Conservation (phyloP, 2,113 vertebrate species). For the Phoxinus phoxinus region DNA sequence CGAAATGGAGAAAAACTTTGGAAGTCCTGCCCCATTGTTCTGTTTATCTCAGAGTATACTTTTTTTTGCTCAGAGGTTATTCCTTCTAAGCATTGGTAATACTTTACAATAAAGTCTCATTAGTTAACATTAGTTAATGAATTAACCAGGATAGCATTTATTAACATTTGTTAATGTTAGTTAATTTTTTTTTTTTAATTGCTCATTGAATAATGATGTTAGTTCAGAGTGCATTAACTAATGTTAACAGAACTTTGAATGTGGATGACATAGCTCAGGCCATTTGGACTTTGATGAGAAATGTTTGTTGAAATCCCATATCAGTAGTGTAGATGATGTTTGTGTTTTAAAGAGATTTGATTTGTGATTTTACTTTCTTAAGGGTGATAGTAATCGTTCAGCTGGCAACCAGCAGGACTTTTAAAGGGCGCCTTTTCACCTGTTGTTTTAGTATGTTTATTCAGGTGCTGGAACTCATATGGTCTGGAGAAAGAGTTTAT, state of each 20-base stretch:
- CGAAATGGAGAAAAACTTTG: neutral
- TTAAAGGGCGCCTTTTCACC: slow-evolving; percentile 34
- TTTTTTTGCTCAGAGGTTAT: too few relatives aligned
- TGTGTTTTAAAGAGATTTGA: neutral
- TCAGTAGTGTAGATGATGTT: neutral
- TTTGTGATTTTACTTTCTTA: neutral
- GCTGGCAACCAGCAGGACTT: neutral
- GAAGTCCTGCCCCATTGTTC: neutral
- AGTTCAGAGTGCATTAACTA: too few relatives aligned
- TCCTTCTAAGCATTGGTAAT: neutral
- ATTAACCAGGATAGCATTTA: too few relatives aligned
- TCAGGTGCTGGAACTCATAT: slow-evolving; percentile 30
- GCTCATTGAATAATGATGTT: too few relatives aligned
- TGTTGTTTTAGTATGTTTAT: slow-evolving; percentile 46
- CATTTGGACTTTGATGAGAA: neutral
- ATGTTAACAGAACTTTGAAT: neutral
- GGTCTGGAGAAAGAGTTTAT: neutral
- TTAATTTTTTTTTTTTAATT: too few relatives aligned
- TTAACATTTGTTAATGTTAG: too few relatives aligned
- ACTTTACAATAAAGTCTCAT: too few relatives aligned
- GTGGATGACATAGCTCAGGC: neutral
- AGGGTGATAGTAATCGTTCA: neutral
- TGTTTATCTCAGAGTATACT: neutral
- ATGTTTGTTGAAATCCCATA: neutral
- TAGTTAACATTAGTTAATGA: too few relatives aligned